Conservation (phyloP, 2,888 invertebrate genomes). For the Leucophenga maculata region DNA sequence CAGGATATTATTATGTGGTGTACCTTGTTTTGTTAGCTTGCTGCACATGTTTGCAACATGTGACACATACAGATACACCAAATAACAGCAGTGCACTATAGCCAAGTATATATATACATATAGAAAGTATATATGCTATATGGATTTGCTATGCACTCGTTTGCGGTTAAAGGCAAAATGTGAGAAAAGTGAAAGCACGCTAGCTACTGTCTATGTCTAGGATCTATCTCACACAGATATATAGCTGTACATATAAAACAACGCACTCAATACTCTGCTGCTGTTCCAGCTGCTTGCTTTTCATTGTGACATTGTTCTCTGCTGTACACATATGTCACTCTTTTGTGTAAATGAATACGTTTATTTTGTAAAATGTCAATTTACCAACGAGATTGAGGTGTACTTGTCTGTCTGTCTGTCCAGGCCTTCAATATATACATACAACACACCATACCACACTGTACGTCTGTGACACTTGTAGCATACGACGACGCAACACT, state of each 20-base stretch:
- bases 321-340: not conserved
- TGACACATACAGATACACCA: slow-evolving; percentile 37
- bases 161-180: not conserved
- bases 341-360: slow-evolving; percentile 64
- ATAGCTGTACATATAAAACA: slow-evolving; percentile 25
- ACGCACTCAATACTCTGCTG: too few relatives aligned
- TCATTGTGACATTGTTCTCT: slow-evolving; percentile 3
- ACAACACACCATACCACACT: not conserved
- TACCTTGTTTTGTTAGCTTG: slow-evolving; percentile 43
- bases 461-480: not conserved
- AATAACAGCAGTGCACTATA: not conserved
- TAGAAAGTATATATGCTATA: too few relatives aligned
- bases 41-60: slow-evolving; percentile 64
- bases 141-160: not conserved
- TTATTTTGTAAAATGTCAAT: slow-evolving; percentile 66
- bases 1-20: slow-evolving; percentile 53
- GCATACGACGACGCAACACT: slow-evolving; percentile 4
- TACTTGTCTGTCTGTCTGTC: slow-evolving; percentile 8
- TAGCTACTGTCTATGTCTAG: too few relatives aligned
- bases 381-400: slow-evolving; percentile 39
- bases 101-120: too few relatives aligned
- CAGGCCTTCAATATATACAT: not conserved
- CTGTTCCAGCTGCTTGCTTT: slow-evolving; percentile 20
- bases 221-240: slow-evolving; percentile 34
- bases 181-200: slow-evolving; percentile 33